phyloP scores from a whole-genome alignment of 2,888 invertebrate species.

The Timandra comae region DNA sequence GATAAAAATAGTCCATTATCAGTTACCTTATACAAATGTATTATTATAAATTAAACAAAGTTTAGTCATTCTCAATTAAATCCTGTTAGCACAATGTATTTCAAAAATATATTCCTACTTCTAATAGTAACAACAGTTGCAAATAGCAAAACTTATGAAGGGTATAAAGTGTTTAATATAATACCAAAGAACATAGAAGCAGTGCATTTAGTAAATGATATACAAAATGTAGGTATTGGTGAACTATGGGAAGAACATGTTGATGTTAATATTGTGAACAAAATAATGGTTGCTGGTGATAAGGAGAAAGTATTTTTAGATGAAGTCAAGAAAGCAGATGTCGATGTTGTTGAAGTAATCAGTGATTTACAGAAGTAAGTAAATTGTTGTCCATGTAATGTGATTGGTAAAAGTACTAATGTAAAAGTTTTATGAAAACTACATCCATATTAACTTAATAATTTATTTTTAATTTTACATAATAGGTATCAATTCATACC shows the following conservation, averaged over 20 bases:
- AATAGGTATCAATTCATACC: too few relatives aligned
- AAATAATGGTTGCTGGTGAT: constrained; percentile 46
- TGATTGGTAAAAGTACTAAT: too few relatives aligned
- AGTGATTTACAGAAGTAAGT: constrained; percentile 51
- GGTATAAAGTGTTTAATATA: constrained; percentile 77
- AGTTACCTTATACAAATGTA: too few relatives aligned
- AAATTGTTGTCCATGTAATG: too few relatives aligned
- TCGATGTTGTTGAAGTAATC: constrained; percentile 37
- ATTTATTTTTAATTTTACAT: too few relatives aligned
- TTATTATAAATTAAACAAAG: too few relatives aligned
- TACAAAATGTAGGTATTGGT: constrained; percentile 50
- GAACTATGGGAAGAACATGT: constrained; percentile 56
- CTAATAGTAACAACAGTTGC: constrained; percentile 16
- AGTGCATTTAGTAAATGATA: constrained; percentile 53
- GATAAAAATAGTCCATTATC: too few relatives aligned
- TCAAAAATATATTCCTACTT: constrained; percentile 22
- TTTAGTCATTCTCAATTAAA: too few relatives aligned
- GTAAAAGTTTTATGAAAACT: too few relatives aligned
- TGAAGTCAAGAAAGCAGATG: constrained; percentile 18
- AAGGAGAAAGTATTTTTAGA: constrained; percentile 32
- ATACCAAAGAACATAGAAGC: constrained; percentile 64
- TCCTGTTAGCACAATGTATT: too few relatives aligned
- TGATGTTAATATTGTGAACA: constrained; percentile 43
- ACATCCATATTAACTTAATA: too few relatives aligned
- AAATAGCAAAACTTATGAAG: constrained; percentile 58